Evolutionary conservation across 2,797 vertebrate species (phyloP), one percentile per base, ranked within the genome.

Genomic region (Sylvilagus floridanus): DNA sequence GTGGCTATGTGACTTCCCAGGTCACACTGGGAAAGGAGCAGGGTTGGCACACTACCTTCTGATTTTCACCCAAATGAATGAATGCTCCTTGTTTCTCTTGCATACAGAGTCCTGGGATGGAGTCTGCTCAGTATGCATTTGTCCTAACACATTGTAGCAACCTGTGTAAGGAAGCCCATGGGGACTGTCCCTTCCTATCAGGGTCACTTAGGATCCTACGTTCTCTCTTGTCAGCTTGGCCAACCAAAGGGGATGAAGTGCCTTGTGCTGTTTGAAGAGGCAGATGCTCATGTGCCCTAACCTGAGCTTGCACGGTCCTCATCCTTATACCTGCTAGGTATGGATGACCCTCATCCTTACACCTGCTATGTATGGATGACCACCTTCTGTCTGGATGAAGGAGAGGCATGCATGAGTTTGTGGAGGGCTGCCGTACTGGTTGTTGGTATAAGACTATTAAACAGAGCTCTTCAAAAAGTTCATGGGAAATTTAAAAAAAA

Each of bases 241-340:
- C 28, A 63, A 19, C 14, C 19, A 42, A 50, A 75, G 50, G 11
- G 10, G 4, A 10, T 4, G 42, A 65, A 77, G 0, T 0, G 0
- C 0, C 0, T 89, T 1, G 17, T 77, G 22, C 7, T 79, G 11
- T 0, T 0, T 57, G 81, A 94, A 84, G 28, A 10, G 91, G 54
- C 35, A 95, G 50, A 89, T 83, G 21, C 6, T 13, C 62, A 24
- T 93, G 89, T 84, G 84, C 93, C 81, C 66, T 0, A 73, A 77
- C 32, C 68, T 21, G 0, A 73, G 57, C 83, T 47, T 2, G 1
- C 4, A 19, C 0, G 4, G 7, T 94, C 84, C 85, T 97, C 47
- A 50, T 91, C 85, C 50, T 94, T 47, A 79, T 22, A 57, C 60
- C 62, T 87, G 50, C 42, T 88, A 26, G 10, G 63, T 52, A 47